Conservation (phyloP, 2,797 vertebrate genomes). For the Typhlichthys eigenmanni region DNA sequence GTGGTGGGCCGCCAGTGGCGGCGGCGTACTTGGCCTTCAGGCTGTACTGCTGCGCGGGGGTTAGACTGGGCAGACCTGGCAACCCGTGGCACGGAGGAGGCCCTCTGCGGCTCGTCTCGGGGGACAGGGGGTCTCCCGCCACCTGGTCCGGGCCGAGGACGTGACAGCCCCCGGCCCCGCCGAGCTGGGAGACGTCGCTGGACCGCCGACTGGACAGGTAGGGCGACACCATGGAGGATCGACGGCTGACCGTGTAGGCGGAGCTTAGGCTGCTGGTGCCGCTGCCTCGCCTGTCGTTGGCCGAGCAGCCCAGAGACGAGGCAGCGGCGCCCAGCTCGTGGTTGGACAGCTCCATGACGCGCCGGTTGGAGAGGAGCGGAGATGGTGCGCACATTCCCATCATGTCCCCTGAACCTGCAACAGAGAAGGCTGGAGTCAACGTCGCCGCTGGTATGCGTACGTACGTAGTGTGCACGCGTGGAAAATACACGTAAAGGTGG, state of each 20-base stretch:
- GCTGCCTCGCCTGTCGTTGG: slow-evolving; percentile 86
- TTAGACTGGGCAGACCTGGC: slow-evolving; percentile 84
- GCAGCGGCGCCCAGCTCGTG: slow-evolving; percentile 68
- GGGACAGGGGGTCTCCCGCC: slow-evolving; percentile 73
- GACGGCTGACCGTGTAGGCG: slow-evolving; percentile 92
- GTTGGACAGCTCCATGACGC: slow-evolving; percentile 81
- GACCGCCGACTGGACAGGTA: slow-evolving; percentile 84
- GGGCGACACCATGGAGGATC: slow-evolving; percentile 89
- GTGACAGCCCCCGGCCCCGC: slow-evolving; percentile 58
- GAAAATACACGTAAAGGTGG: too few relatives aligned
- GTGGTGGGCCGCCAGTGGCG: slow-evolving; percentile 86
- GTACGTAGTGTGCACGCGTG: too few relatives aligned
- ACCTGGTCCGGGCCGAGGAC: slow-evolving; percentile 67
- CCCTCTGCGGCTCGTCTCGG: slow-evolving; percentile 75
- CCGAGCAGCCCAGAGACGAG: slow-evolving; percentile 46
- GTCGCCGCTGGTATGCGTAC: background rate
- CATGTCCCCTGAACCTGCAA: slow-evolving; percentile 73
- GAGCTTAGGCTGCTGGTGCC: slow-evolving; percentile 93
- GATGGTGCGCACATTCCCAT: slow-evolving; percentile 76
- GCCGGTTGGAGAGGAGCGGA: slow-evolving; percentile 77
- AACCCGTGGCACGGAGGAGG: slow-evolving; percentile 70
- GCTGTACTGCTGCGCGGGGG: slow-evolving; percentile 89
- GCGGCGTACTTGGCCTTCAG: slow-evolving; percentile 91
- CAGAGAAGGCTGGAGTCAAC: slow-evolving; percentile 14
- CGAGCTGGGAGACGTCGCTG: slow-evolving; percentile 81